Conservation (phyloP, 2,113 vertebrate species). For the Xenopus tropicalis region DNA sequence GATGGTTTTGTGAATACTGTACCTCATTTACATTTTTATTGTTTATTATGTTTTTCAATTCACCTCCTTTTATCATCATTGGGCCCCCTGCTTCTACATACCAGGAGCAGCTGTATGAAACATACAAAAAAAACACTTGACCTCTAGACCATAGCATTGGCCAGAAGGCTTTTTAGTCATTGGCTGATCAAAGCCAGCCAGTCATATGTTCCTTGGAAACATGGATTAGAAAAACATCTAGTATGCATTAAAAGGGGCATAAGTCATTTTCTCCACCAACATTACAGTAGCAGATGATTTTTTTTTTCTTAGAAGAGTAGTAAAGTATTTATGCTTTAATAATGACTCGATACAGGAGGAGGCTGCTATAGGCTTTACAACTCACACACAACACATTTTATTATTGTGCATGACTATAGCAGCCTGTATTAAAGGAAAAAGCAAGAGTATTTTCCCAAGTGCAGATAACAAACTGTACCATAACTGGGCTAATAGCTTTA, state of each 20-base stretch:
- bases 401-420: no score
- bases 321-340: conserved; percentile 7
- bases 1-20: conserved; percentile 58
- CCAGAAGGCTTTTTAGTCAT: conserved; percentile 15
- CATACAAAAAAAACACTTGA: conserved; percentile 58
- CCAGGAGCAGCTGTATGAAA: conserved; percentile 63
- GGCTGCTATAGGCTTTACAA: background rate
- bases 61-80: conserved; percentile 60
- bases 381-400: no score
- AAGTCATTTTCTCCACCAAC: background rate
- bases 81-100: conserved; percentile 58
- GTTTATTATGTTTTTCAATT: conserved; percentile 63
- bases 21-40: conserved; percentile 61
- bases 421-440: no score
- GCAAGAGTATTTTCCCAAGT: no score
- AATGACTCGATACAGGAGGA: background rate
- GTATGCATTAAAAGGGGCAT: conserved; percentile 6
- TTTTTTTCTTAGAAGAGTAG: background rate
- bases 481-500: no score
- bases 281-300: conserved; percentile 4
- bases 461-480: no score
- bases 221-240: conserved; percentile 14
- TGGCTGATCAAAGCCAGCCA: conserved; percentile 15
- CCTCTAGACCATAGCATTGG: conserved; percentile 2
- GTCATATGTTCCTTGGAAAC: background rate